Conservation (phyloP, 2,113 vertebrate genomes). For the Bucco capensis region DNA sequence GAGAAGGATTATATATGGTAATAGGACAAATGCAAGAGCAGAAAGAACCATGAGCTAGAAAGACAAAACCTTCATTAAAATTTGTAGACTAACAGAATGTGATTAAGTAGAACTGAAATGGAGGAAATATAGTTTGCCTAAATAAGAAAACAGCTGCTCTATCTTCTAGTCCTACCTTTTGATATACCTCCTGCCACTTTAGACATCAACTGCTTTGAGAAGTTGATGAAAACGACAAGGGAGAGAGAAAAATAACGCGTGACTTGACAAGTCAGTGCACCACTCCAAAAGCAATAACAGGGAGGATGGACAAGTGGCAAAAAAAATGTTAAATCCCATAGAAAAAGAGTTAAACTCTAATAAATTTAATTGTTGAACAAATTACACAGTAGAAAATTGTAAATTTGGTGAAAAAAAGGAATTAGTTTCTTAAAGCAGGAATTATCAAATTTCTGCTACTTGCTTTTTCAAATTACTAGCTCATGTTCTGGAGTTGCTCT, state of each 20-base stretch:
- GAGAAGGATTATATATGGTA: neutral
- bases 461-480: neutral
- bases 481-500: neutral
- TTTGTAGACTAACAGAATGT: neutral
- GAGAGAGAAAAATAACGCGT: neutral
- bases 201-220: neutral
- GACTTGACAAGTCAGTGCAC: neutral
- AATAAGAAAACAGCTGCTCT: neutral
- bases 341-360: neutral
- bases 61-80: neutral
- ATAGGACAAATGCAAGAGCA: neutral
- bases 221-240: neutral
- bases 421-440: neutral
- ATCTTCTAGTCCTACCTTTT: neutral
- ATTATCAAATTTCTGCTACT: neutral
- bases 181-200: neutral
- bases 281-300: neutral
- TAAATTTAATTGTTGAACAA: neutral
- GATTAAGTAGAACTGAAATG: neutral
- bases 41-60: neutral
- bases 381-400: neutral
- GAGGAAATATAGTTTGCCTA: neutral
- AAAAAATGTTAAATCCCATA: neutral
- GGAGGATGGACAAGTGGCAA: neutral
- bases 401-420: neutral